phyloP scores from a whole-genome alignment of 1,140 invertebrate species.

The Drosophila cardini region DNA sequence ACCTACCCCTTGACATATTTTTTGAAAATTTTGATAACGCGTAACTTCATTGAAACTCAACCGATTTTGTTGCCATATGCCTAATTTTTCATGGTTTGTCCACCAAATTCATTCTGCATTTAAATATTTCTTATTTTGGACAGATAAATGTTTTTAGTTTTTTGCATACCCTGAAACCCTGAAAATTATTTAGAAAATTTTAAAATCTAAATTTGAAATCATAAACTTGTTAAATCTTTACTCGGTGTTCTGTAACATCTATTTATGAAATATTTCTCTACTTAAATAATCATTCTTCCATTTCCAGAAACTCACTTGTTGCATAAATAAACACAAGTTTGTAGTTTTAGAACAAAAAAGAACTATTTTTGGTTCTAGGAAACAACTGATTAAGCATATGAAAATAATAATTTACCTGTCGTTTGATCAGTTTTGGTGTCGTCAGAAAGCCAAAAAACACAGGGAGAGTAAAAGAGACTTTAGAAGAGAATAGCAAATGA shows the following conservation, averaged over 20 bases:
- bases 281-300: neutral
- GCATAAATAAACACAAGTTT: no score
- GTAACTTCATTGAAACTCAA: neutral
- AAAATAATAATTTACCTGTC: slow-evolving; percentile 3
- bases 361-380: neutral
- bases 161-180: no score
- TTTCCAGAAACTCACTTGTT: no score
- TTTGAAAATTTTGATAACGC: neutral
- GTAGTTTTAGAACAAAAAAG: neutral
- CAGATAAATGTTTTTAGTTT: no score
- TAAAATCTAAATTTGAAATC: no score
- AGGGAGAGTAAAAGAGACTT: neutral
- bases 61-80: no score
- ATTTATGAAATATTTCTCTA: neutral
- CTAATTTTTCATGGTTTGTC: no score
- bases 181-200: no score
- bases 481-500: slow-evolving; percentile 44
- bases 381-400: neutral
- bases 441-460: slow-evolving; percentile 3
- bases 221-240: neutral
- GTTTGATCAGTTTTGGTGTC: neutral
- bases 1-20: neutral
- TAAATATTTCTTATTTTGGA: no score
- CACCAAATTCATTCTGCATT: no score
- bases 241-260: no score